phyloP scores from a whole-genome alignment of 1,140 invertebrate species.

The Hestina assimilis region DNA sequence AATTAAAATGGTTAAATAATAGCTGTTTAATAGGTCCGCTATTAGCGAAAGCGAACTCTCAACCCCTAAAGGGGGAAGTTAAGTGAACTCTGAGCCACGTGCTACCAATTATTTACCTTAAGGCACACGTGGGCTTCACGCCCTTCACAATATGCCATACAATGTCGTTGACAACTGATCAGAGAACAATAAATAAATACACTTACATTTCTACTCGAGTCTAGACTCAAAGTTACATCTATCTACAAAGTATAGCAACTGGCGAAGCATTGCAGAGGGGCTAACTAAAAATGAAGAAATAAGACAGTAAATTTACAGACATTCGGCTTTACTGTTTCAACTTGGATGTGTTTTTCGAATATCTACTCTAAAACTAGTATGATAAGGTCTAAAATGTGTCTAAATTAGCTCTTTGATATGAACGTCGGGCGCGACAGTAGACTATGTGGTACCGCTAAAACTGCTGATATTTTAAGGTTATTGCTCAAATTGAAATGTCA shows the following conservation, averaged over 20 bases:
- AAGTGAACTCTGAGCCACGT: conserved; percentile 69
- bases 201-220: conserved; percentile 8
- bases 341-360: conserved; percentile 24
- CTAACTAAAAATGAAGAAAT: conserved; percentile 73
- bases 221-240: conserved; percentile 25
- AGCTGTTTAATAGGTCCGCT: conserved; percentile 36
- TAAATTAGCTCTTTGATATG: conserved; percentile 32
- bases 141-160: conserved; percentile 28
- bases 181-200: not conserved
- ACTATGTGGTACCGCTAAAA: conserved; percentile 49
- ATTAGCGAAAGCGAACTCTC: conserved; percentile 51
- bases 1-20: conserved; percentile 11
- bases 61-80: conserved; percentile 49
- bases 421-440: conserved; percentile 49
- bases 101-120: conserved; percentile 73
- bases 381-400: conserved; percentile 45
- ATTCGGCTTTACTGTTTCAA: conserved; percentile 65
- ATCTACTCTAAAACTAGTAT: conserved; percentile 34
- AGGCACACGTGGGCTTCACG: conserved; percentile 57
- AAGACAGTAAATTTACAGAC: conserved; percentile 70
- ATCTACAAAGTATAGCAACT: conserved; percentile 32
- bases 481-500: conserved; percentile 26
- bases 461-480: conserved; percentile 35
- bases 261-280: conserved; percentile 65
- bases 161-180: not conserved